phyloP scores from a whole-genome alignment of 1,140 invertebrate species.

The Centruroides sculpturatus region DNA sequence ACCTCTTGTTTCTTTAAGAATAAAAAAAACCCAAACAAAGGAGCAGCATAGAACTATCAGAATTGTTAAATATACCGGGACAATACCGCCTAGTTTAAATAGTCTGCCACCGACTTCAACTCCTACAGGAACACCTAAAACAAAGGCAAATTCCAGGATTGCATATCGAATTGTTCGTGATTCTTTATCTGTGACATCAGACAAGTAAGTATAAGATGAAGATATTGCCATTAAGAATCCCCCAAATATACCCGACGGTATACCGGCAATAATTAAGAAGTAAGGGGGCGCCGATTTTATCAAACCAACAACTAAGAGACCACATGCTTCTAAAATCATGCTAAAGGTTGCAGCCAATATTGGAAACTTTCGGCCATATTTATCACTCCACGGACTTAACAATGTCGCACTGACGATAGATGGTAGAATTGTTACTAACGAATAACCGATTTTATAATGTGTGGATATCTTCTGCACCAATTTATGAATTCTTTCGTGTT shows the following conservation, averaged over 20 bases:
- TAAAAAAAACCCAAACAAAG: constrained; percentile 5
- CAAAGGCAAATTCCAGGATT: constrained; percentile 5
- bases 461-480: too few species aligned
- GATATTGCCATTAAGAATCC: constrained; percentile 7
- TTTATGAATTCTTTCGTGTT: too few species aligned
- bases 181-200: constrained; percentile 4
- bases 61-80: neutral
- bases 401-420: too few species aligned
- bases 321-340: too few species aligned
- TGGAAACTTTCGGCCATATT: too few species aligned
- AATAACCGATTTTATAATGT: too few species aligned
- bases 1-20: constrained; percentile 3
- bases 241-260: constrained; percentile 1
- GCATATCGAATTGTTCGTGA: constrained; percentile 8
- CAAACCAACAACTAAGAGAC: too few species aligned
- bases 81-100: neutral
- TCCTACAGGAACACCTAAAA: constrained; percentile 5
- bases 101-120: constrained; percentile 4
- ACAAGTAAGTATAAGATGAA: constrained; percentile 9
- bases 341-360: too few species aligned
- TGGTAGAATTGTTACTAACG: too few species aligned
- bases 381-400: too few species aligned
- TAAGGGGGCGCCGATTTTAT: neutral
- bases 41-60: neutral
- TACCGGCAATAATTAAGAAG: neutral